Conservation (phyloP, 2,888 invertebrate genomes). For the Hirtodrosophila histrioides region DNA sequence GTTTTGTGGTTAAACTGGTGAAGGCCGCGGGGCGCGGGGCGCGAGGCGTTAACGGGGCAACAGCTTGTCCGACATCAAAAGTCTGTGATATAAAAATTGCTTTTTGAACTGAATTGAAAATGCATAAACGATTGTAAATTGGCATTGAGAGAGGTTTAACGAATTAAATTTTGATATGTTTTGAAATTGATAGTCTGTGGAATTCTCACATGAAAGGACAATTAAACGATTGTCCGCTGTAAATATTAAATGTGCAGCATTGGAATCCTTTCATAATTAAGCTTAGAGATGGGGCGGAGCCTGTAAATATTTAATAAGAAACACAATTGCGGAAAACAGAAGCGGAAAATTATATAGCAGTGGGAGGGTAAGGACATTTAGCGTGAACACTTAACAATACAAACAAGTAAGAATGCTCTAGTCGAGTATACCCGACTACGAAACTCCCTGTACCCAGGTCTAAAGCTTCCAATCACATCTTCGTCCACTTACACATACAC, state of each 20-base stretch:
- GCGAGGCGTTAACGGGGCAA: conserved; percentile 19
- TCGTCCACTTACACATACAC: too few species aligned
- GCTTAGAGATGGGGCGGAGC: too few species aligned
- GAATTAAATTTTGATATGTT: conserved; percentile 5
- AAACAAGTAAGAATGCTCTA: too few species aligned
- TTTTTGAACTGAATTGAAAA: conserved; percentile 29
- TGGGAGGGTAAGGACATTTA: too few species aligned
- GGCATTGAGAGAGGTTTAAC: conserved; percentile 6
- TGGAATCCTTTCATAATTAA: neutral
- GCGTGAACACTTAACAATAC: too few species aligned
- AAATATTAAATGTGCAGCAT: neutral
- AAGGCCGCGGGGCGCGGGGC: too few species aligned
- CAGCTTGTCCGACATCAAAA: conserved; percentile 29
- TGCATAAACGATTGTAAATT: conserved; percentile 32
- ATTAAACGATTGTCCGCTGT: neutral
- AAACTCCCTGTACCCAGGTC: too few species aligned
- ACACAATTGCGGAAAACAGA: too few species aligned
- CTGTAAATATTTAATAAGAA: too few species aligned
- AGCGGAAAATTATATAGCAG: too few species aligned
- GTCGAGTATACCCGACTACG: too few species aligned
- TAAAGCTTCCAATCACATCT: too few species aligned
- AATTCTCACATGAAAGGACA: neutral
- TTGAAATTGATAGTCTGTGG: conserved; percentile 6
- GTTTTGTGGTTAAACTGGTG: neutral
- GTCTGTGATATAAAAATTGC: neutral